These are phyloP conservation scores for Leptinotarsa lineolata DNA, from an alignment of 1,140 invertebrate genomes.

Conservation along the genomic window DNA sequence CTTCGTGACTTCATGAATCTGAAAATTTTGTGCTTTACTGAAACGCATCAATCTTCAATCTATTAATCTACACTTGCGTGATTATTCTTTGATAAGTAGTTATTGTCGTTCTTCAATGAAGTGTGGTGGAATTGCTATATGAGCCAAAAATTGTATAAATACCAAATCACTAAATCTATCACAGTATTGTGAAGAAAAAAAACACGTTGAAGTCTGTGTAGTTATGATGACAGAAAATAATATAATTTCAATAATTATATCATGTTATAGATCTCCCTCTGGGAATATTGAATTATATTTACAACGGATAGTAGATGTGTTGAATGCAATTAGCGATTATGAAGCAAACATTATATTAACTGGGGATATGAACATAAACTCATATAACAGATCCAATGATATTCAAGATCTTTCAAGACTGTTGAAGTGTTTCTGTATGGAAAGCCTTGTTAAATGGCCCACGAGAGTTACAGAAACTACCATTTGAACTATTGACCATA, in stretches of 20 bases:
- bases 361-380: slow-evolving; percentile 10
- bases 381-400: slow-evolving; percentile 1
- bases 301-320: neutral
- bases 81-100: neutral
- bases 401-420: neutral
- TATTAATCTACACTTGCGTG: neutral
- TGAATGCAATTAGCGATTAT: neutral
- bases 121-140: neutral
- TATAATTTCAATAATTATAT: slow-evolving; percentile 3
- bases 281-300: neutral
- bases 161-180: neutral
- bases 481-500: no score
- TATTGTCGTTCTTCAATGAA: neutral
- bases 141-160: neutral
- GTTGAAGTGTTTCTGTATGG: neutral
- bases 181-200: slow-evolving; percentile 1
- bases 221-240: neutral
- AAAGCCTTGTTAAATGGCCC: neutral
- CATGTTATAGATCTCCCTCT: slow-evolving; percentile 9
- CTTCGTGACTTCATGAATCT: neutral
- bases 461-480: no score
- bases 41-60: neutral
- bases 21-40: neutral
- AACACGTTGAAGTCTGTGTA: neutral
- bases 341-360: neutral